Conservation (phyloP, 2,797 vertebrate genomes). For the Apodemus agrarius region DNA sequence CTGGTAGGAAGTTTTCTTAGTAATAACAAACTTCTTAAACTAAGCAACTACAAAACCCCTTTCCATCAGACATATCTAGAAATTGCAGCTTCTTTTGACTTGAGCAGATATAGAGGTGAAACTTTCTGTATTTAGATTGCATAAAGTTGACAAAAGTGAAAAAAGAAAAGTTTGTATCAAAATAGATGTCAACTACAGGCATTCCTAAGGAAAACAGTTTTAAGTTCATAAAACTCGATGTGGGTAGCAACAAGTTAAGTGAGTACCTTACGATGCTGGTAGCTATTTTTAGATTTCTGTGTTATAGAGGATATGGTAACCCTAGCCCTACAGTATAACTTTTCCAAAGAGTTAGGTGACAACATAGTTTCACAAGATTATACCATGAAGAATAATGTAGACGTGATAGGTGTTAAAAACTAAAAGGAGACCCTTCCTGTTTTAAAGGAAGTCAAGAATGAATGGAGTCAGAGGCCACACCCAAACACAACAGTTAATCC, state of each 20-base stretch:
- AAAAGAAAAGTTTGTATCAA: conserved; percentile 15
- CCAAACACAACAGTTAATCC: conserved; percentile 10
- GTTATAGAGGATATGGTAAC: not conserved
- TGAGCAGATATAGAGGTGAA: not conserved
- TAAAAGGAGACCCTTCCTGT: not conserved
- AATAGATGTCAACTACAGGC: conserved; percentile 28
- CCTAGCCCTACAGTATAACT: conserved; percentile 14
- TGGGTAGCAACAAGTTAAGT: not conserved
- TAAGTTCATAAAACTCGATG: conserved; percentile 32
- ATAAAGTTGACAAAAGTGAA: conserved; percentile 52
- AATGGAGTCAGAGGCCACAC: not conserved
- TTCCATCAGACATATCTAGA: conserved; percentile 24
- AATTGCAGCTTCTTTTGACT: not conserved
- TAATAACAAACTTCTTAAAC: conserved; percentile 35
- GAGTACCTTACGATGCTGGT: not conserved
- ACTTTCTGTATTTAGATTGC: not conserved
- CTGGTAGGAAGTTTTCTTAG: conserved; percentile 26
- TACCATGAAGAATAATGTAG: conserved; percentile 16
- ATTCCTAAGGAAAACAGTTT: conserved; percentile 49
- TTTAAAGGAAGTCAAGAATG: conserved; percentile 23
- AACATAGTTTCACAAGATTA: conserved; percentile 49
- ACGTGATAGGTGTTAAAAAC: not conserved
- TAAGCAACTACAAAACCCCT: conserved; percentile 55
- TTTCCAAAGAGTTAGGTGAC: conserved; percentile 46
- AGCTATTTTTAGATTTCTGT: conserved; percentile 10